Conservation (phyloP, 2,797 vertebrate species). For the Sebastes kiyomatsui region DNA sequence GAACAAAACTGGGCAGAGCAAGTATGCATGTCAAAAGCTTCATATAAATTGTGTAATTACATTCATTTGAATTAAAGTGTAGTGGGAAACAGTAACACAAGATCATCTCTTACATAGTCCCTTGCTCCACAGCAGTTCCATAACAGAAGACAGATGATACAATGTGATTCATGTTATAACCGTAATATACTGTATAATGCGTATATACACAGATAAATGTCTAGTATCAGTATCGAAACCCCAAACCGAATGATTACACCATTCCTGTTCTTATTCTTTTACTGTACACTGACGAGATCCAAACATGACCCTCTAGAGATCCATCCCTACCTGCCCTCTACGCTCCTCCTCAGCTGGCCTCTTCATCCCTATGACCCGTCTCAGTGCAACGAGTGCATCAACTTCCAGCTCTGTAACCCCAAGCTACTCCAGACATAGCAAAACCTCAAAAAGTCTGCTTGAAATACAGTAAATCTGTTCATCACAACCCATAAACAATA, state of each 20-base stretch:
- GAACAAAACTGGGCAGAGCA: neutral
- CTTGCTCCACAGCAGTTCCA: neutral
- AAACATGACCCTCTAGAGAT: neutral
- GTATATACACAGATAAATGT: neutral
- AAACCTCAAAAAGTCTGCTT: neutral
- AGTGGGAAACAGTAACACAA: neutral
- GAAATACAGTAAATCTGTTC: neutral
- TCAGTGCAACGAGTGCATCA: neutral
- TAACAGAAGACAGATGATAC: neutral
- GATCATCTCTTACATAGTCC: neutral
- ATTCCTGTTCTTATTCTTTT: neutral
- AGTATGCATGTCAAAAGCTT: neutral
- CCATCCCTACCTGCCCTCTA: neutral
- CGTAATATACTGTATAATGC: neutral
- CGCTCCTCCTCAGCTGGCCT: slow-evolving; percentile 16
- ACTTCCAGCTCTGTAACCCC: neutral
- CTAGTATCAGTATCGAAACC: neutral
- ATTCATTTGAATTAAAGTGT: neutral
- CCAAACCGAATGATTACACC: neutral
- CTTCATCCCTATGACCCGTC: neutral
- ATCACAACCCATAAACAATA: neutral
- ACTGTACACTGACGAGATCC: neutral
- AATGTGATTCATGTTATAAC: neutral
- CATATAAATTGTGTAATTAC: neutral
- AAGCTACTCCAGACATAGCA: neutral